A percentile compares a stretch with the other conserved stretches of the same genome.
Conservation (phyloP, 2,113 vertebrate genomes). For the Gadus macrocephalus region DNA sequence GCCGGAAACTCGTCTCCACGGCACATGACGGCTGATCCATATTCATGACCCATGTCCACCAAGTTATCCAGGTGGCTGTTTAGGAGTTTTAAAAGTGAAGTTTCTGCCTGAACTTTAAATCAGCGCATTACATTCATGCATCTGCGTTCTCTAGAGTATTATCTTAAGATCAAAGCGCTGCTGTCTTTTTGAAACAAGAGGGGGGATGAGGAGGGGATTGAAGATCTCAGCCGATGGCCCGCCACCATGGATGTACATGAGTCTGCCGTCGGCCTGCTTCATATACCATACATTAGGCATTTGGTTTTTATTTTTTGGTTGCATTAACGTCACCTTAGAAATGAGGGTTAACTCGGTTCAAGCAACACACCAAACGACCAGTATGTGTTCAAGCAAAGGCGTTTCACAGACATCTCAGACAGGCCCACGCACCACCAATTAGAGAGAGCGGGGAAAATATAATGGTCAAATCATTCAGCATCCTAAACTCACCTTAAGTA, state of each 20-base stretch:
- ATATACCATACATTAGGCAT: not conserved
- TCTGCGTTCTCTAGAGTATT: constrained; percentile 45
- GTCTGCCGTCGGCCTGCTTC: constrained; percentile 15
- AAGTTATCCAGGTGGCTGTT: too few relatives aligned
- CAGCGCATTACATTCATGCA: constrained; percentile 40
- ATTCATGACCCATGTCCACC: too few relatives aligned
- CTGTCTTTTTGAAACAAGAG: constrained; percentile 53
- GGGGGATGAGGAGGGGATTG: constrained; percentile 24
- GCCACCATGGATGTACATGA: constrained; percentile 36
- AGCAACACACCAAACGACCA: not conserved
- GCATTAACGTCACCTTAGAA: constrained; percentile 9
- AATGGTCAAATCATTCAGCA: constrained; percentile 46
- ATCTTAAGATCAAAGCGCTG: constrained; percentile 51
- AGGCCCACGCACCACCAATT: constrained; percentile 6
- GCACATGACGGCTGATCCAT: too few relatives aligned
- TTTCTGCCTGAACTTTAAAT: constrained; percentile 36
- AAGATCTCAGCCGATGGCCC: constrained; percentile 43
- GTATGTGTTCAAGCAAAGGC: not conserved
- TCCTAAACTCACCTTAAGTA: constrained; percentile 52
- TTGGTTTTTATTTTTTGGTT: not conserved
- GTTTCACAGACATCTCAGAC: constrained; percentile 5
- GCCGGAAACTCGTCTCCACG: too few relatives aligned
- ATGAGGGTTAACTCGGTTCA: constrained; percentile 4
- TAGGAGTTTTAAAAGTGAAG: too few relatives aligned
- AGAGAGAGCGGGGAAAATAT: constrained; percentile 23